phyloP scores from a whole-genome alignment of 2,888 invertebrate species.

The Stratiomys singularior region DNA sequence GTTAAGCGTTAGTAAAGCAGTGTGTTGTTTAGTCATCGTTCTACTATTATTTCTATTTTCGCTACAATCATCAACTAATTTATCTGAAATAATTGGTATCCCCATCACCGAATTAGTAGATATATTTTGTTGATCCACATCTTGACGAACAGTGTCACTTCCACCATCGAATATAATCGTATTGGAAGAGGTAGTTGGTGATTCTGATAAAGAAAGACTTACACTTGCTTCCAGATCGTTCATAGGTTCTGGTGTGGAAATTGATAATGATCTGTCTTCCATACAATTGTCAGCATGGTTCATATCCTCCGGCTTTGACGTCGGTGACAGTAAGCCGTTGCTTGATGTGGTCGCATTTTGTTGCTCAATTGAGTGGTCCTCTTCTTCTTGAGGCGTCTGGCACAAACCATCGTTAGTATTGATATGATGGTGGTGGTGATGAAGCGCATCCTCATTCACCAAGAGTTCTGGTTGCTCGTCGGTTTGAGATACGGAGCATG shows the following conservation, averaged over 20 bases:
- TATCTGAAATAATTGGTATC: not conserved
- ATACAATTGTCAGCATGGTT: not conserved
- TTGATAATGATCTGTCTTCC: constrained; percentile 10
- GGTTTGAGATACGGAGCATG: constrained; percentile 77
- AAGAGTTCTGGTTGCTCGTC: constrained; percentile 75
- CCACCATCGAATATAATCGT: constrained; percentile 67
- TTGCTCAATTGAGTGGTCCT: not conserved
- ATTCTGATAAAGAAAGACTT: constrained; percentile 52
- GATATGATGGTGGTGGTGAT: constrained; percentile 40
- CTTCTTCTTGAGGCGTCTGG: constrained; percentile 10
- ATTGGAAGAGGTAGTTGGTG: constrained; percentile 49
- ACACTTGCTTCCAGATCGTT: constrained; percentile 53
- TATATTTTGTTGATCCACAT: constrained; percentile 11
- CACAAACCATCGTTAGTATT: constrained; percentile 39
- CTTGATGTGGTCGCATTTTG: not conserved
- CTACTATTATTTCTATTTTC: constrained; percentile 18
- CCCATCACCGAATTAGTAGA: constrained; percentile 20
- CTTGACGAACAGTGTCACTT: not conserved
- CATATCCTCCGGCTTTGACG: not conserved
- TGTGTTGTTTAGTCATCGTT: constrained; percentile 1
- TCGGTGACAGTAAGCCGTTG: not conserved
- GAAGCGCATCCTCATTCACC: constrained; percentile 50
- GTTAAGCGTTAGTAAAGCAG: constrained; percentile 39
- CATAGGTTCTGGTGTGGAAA: constrained; percentile 40
- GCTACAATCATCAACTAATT: constrained; percentile 19